Percentiles rank a stretch among this genome's conserved stretches.
These are phyloP conservation scores for Alexandromys fortis DNA, from an alignment of 2,113 vertebrate genomes.

Conservation along the genomic window DNA sequence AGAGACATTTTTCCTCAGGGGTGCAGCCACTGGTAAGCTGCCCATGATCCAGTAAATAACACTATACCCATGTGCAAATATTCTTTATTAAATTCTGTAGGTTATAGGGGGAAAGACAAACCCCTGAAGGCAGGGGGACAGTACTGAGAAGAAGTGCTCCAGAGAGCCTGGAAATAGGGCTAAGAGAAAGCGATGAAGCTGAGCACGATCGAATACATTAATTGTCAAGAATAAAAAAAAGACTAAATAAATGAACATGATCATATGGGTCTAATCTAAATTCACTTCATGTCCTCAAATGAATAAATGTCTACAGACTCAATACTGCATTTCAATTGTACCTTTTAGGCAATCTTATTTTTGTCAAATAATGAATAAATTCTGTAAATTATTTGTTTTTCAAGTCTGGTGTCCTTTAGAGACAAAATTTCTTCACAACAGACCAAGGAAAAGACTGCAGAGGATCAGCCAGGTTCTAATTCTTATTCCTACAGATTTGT, in stretches of 20 bases:
- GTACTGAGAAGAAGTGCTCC: neutral
- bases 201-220: neutral
- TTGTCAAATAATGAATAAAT: conserved; percentile 6
- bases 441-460: neutral
- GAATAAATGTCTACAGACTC: neutral
- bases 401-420: conserved; percentile 2
- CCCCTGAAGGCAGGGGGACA: neutral
- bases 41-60: neutral
- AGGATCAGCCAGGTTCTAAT: conserved; percentile 36
- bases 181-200: neutral
- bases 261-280: neutral
- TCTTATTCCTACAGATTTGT: neutral
- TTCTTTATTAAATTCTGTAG: neutral
- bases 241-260: neutral
- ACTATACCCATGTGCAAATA: neutral
- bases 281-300: neutral
- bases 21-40: neutral
- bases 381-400: conserved; percentile 19
- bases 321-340: conserved; percentile 31
- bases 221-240: neutral
- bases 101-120: neutral
- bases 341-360: conserved; percentile 11
- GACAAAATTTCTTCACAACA: conserved; percentile 43
- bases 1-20: neutral
- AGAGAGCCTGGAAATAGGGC: neutral